Evolutionary conservation across 2,888 invertebrate genomes (phyloP).

Genomic region (Tetropium fuscum): DNA sequence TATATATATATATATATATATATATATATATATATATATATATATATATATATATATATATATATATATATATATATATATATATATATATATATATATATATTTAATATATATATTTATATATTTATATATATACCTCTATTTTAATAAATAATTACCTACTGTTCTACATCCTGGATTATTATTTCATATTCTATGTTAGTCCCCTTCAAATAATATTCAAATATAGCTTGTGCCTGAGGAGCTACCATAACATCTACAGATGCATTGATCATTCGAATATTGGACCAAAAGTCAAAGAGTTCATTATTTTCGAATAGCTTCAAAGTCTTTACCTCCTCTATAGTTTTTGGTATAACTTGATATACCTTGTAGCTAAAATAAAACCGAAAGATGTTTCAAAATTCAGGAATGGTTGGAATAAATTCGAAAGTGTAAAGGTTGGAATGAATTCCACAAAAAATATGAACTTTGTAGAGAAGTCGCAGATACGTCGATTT

Average conservation of each 20-base stretch:
- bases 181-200: slow-evolving; percentile 23
- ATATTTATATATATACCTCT: too few species aligned
- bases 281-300: slow-evolving; percentile 37
- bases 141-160: too few species aligned
- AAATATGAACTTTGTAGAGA: too few species aligned
- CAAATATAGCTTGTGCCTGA: slow-evolving; percentile 30
- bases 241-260: slow-evolving; percentile 36
- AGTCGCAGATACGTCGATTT: too few species aligned
- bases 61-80: too few species aligned
- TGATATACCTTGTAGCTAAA: slow-evolving; percentile 37
- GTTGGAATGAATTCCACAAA: too few species aligned
- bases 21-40: too few species aligned
- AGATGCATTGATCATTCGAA: slow-evolving; percentile 12
- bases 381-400: too few species aligned
- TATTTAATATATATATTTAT: neutral
- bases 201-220: slow-evolving; percentile 10
- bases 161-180: slow-evolving; percentile 30
- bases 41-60: too few species aligned
- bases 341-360: slow-evolving; percentile 29
- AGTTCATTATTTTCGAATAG: slow-evolving; percentile 46
- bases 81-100: neutral
- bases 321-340: slow-evolving; percentile 31
- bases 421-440: too few species aligned
- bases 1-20: too few species aligned
- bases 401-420: too few species aligned